phyloP scores from a whole-genome alignment of 2,888 invertebrate genomes.

The Eupithecia dodoneata region DNA sequence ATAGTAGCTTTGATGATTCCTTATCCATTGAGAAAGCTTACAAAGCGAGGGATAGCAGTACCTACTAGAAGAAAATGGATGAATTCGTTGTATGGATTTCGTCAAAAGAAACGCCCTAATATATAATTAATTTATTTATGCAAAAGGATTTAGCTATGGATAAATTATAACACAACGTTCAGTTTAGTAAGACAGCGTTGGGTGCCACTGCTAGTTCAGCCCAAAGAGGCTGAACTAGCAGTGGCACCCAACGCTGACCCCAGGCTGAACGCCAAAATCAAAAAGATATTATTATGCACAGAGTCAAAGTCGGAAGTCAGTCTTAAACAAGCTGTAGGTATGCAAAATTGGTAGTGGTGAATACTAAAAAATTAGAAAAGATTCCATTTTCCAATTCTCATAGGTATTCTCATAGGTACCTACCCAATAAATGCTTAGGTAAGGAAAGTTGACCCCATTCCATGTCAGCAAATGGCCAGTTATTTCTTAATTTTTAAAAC shows the following conservation, averaged over 20 bases:
- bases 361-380: not conserved
- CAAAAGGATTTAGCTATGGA: not conserved
- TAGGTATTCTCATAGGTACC: too few relatives aligned
- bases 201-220: too few relatives aligned
- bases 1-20: not conserved
- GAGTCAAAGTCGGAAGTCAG: not conserved
- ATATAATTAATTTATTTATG: too few relatives aligned
- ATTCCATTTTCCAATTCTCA: not conserved
- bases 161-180: not conserved
- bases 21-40: not conserved
- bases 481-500: too few relatives aligned
- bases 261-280: not conserved
- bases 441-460: not conserved
- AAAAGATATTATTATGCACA: not conserved
- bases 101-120: too few relatives aligned
- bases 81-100: too few relatives aligned
- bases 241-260: not conserved
- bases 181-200: not conserved
- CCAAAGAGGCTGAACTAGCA: not conserved
- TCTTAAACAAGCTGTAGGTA: too few relatives aligned
- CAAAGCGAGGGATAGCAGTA: not conserved
- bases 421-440: not conserved
- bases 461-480: too few relatives aligned
- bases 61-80: too few relatives aligned
- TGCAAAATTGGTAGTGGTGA: too few relatives aligned